A percentile compares a stretch with the other conserved stretches of the same genome.
Evolutionary conservation across 2,797 vertebrate species (phyloP).

Genomic region (Coreius guichenoti): DNA sequence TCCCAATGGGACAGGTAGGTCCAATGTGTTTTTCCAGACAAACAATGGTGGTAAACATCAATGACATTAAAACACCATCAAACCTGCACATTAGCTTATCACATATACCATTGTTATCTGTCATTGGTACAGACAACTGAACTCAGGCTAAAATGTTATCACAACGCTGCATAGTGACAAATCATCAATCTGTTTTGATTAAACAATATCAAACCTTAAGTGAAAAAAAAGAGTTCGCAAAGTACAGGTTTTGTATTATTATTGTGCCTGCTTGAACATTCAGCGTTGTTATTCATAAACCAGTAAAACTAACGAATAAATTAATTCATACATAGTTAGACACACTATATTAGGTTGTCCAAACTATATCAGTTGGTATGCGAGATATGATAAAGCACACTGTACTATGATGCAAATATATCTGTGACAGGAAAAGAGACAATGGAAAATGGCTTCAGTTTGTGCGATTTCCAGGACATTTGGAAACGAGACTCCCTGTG

Average conservation of each 20-base stretch:
- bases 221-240: neutral
- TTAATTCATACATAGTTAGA: constrained; percentile 7
- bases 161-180: constrained; percentile 40
- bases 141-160: neutral
- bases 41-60: constrained; percentile 33
- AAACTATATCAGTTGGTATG: neutral
- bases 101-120: constrained; percentile 37
- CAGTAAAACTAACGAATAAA: constrained; percentile 9
- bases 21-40: constrained; percentile 66
- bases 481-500: neutral
- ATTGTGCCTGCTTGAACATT: constrained; percentile 33
- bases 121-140: constrained; percentile 34
- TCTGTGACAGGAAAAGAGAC: neutral
- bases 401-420: constrained; percentile 16
- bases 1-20: constrained; percentile 71
- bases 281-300: constrained; percentile 18
- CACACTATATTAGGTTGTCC: constrained; percentile 3
- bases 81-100: constrained; percentile 34
- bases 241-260: neutral
- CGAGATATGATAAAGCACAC: constrained; percentile 30
- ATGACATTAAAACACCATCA: constrained; percentile 35
- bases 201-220: neutral
- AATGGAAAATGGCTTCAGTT: constrained; percentile 42
- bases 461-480: constrained; percentile 5
- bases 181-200: constrained; percentile 26